Evolutionary conservation across 2,888 invertebrate genomes (phyloP), one percentile per base, ranked within the genome.

Genomic region (Dermolepida albohirtum): DNA sequence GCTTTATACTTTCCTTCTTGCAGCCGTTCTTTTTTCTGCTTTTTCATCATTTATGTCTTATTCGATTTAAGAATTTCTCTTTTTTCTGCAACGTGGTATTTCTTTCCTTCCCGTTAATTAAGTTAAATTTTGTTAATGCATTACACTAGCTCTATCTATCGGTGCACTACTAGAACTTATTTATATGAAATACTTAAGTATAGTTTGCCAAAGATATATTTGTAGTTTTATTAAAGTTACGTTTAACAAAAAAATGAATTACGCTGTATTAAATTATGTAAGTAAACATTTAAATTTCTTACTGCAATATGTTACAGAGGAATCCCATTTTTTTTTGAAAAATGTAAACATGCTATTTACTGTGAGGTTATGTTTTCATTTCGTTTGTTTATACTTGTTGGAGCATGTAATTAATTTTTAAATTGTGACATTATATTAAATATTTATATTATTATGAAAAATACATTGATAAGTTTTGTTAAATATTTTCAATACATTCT

Each of bases 21-120:
- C 34, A 40, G 41, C 51, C 59, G 40, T 66, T n/a, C n/a, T n/a
- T 66, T 76, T 70, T 77, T 77, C 75, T 77, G 77, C 75, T 71
- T 74, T 72, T 75, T 77, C 78, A 78, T 76, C 77, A 74, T 74
- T 78, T 77, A 75, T 77, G 75, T 74, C 75, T 75, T 75, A 75
- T 75, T 75, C 71, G 73, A 70, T 72, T 71, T 71, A 67, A 67
- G 59, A 70, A 64, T 68, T 67, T 57, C 54, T 64, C 27, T 47
- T 62, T 62, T 62, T 47, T 62, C 47, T 49, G 22, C 51, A 16
- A 16, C 22, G 17, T 29, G 5, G 47, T 29, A n/a, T 62, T 62
- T 62, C 47, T 47, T 47, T 39, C 11, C 16, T 4, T 47, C 47
- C 16, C 47, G 47, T 29, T 16, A 8, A n/a, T 44, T 29, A 34